Evolutionary conservation across 2,888 invertebrate species (phyloP), one percentile per base, ranked within the genome.

Genomic region (Tenthredo mesomela): DNA sequence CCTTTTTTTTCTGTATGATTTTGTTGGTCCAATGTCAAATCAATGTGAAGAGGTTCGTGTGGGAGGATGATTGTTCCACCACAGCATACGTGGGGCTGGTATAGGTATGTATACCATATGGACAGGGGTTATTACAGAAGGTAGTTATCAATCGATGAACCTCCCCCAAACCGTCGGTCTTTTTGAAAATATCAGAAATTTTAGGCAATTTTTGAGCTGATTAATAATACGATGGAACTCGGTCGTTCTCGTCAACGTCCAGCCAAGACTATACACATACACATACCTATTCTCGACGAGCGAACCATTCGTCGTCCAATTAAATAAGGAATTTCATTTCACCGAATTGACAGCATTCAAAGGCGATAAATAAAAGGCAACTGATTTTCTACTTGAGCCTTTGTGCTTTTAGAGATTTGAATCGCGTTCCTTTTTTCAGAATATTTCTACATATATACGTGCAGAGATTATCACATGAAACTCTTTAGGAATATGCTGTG

Each of bases 61-160:
- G 15, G 77, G 77, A 9, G 50, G 21, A 54, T 77, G 33, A 77
- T 77, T 54, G 77, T 77, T 33, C 33, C 54, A 25, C 54, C 9
- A 54, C 54, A 29, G 9, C 50, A n/a, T 54, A 54, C 12, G 33
- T 54, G n/a, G 25, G 2, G 43, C 40, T 33, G 10, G 29, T 29
- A 29, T 29, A 10, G n/a, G 21, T 43, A 25, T 21, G 21, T 61
- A 21, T 61, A 7, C 37, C 37, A 37, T 21, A 40, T 21, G 12
- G 40, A 15, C 50, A 33, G 6, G 40, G 61, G 58, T 80, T n/a
- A 40, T 80, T 80, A 80, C 80, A 15, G 33, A 77, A 77, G 29
- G 77, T 54, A 33, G 33, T 77, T 77, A 77, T 58, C 58, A 80
- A 80, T 80, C 61, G 61, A 80, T 80, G 40, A 80, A 43, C 40